Evolutionary conservation across 37 sponge, comb jelly and placozoan species (phyloP).

Genomic region (Spongilla lacustris): DNA sequence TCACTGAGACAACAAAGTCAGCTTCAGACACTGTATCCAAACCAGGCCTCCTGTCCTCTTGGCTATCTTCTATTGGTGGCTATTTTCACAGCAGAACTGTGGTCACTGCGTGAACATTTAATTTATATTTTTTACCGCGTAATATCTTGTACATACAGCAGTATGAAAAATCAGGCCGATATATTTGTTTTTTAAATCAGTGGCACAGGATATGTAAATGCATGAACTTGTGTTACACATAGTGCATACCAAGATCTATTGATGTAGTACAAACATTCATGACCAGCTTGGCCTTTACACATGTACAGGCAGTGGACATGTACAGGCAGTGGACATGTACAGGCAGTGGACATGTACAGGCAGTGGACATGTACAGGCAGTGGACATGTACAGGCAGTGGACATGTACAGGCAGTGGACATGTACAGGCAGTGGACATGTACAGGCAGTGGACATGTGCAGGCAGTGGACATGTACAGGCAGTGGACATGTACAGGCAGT

Average conservation of each 20-base stretch:
- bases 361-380: too few species aligned
- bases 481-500: neutral
- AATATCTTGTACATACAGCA: too few species aligned
- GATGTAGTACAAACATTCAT: neutral
- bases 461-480: constrained; percentile 35
- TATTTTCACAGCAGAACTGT: neutral
- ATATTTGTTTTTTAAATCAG: too few species aligned
- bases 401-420: neutral
- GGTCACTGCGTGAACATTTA: neutral
- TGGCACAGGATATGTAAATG: too few species aligned
- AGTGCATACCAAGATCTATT: too few species aligned
- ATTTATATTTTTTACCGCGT: too few species aligned
- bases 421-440: neutral
- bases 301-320: too few species aligned
- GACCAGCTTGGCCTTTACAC: neutral
- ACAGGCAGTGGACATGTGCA: neutral
- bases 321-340: too few species aligned
- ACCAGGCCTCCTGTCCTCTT: neutral
- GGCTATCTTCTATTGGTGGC: neutral
- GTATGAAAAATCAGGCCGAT: too few species aligned
- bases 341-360: too few species aligned
- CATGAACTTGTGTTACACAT: too few species aligned
- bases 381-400: neutral
- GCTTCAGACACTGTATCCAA: neutral
- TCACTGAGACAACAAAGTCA: constrained; percentile 39